Conservation (phyloP, 2,113 vertebrate genomes). For the Uropsilus gracilis region DNA sequence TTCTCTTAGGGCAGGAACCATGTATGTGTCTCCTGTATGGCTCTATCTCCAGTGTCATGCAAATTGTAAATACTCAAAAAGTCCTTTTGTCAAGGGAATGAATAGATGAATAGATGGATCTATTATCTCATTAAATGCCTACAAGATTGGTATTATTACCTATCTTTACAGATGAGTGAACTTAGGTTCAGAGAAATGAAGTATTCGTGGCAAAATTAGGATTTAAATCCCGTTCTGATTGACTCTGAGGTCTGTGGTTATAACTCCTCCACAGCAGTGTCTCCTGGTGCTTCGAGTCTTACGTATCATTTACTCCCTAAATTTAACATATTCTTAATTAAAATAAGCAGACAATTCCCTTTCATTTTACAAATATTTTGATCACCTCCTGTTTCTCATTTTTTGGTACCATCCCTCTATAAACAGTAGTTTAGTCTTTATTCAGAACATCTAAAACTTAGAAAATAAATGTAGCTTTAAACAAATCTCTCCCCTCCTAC, state of each 20-base stretch:
- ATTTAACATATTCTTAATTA: not conserved
- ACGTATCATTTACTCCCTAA: not conserved
- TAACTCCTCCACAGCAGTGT: not conserved
- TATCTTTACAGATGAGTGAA: conserved; percentile 42
- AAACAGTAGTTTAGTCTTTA: not conserved
- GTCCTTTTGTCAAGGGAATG: conserved; percentile 38
- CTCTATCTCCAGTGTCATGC: not conserved
- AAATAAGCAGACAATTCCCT: conserved; percentile 5
- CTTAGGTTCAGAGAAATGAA: conserved; percentile 14
- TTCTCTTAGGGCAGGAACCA: conserved; percentile 15
- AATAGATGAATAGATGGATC: conserved; percentile 43
- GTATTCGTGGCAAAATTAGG: not conserved
- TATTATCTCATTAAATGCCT: conserved; percentile 32
- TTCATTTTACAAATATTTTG: not conserved
- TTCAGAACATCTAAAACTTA: not conserved
- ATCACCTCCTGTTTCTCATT: not conserved
- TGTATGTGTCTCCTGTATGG: not conserved
- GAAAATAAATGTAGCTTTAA: not conserved
- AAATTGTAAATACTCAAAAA: conserved; percentile 64
- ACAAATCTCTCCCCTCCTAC: not conserved
- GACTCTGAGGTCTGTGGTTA: not conserved
- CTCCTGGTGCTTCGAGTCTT: not conserved
- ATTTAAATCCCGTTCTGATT: conserved; percentile 48
- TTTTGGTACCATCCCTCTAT: not conserved
- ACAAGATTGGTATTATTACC: conserved; percentile 1